A percentile compares a stretch with the other conserved stretches of the same genome.
These are phyloP conservation scores for Ceratosolen fusciceps DNA, from an alignment of 1,140 invertebrate genomes.

Conservation along the genomic window DNA sequence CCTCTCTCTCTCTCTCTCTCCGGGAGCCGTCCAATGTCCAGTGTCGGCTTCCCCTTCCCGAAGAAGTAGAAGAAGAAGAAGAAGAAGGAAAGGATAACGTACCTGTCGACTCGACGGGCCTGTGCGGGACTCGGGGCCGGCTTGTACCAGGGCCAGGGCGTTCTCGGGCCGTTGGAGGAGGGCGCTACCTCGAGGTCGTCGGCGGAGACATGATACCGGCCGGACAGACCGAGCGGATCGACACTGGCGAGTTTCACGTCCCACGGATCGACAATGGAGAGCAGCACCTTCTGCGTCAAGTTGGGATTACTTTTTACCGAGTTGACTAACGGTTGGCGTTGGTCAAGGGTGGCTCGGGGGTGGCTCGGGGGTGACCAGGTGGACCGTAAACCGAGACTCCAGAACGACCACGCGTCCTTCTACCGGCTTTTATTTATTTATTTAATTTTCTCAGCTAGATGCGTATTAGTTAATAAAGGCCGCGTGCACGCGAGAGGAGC, in stretches of 20 bases:
- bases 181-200: slow-evolving; percentile 26
- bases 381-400: no score
- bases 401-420: no score
- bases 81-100: not conserved
- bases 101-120: not conserved
- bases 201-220: slow-evolving; percentile 58
- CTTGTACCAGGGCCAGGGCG: slow-evolving; percentile 68
- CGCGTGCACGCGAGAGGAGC: no score
- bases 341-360: not conserved
- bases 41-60: not conserved
- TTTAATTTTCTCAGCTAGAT: no score
- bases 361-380: no score
- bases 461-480: no score
- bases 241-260: slow-evolving; percentile 68
- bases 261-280: slow-evolving; percentile 70
- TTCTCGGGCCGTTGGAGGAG: slow-evolving; percentile 42
- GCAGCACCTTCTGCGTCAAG: slow-evolving; percentile 65
- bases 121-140: slow-evolving; percentile 48
- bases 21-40: no score
- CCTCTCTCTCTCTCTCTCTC: no score
- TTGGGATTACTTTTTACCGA: no score
- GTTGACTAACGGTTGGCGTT: slow-evolving; percentile 42
- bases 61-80: not conserved
- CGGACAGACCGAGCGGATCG: slow-evolving; percentile 61
- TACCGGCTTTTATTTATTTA: no score